A percentile compares a stretch with the other conserved stretches of the same genome.
These are phyloP conservation scores for Ochotona princeps DNA, from an alignment of 2,113 vertebrate genomes.

Conservation along the genomic window DNA sequence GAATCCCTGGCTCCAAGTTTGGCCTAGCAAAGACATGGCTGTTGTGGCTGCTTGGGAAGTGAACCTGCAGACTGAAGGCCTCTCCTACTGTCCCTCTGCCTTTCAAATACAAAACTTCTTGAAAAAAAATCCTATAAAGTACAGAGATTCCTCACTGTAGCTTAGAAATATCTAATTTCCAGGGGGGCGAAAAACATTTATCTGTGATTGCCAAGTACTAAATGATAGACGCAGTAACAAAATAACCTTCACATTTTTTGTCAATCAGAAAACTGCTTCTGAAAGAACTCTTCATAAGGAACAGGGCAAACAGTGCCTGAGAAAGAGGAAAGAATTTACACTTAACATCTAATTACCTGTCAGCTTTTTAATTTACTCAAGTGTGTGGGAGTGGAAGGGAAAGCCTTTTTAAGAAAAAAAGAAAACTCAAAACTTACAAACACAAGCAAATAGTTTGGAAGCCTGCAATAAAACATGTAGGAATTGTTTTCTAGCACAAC, in stretches of 20 bases:
- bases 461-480: conserved; percentile 2
- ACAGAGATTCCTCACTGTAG: neutral
- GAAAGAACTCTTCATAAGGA: conserved; percentile 4
- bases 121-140: neutral
- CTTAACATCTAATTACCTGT: conserved; percentile 43
- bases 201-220: conserved; percentile 7
- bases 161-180: conserved; percentile 37
- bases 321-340: conserved; percentile 34
- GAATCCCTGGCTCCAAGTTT: too few relatives aligned
- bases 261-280: neutral
- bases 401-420: conserved; percentile 47
- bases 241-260: conserved; percentile 39
- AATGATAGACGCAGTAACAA: conserved; percentile 54
- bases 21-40: too few relatives aligned
- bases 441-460: conserved; percentile 46
- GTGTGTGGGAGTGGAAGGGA: conserved; percentile 35
- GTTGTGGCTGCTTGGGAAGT: too few relatives aligned
- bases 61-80: too few relatives aligned
- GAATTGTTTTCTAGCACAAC: conserved; percentile 21
- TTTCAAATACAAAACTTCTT: too few relatives aligned
- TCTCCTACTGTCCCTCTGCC: too few relatives aligned
- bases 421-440: conserved; percentile 55
- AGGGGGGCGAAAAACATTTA: conserved; percentile 31
- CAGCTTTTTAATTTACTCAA: conserved; percentile 50
- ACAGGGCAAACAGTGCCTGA: neutral